Conservation (phyloP, 2,888 invertebrate species). For the Selenia dentaria region DNA sequence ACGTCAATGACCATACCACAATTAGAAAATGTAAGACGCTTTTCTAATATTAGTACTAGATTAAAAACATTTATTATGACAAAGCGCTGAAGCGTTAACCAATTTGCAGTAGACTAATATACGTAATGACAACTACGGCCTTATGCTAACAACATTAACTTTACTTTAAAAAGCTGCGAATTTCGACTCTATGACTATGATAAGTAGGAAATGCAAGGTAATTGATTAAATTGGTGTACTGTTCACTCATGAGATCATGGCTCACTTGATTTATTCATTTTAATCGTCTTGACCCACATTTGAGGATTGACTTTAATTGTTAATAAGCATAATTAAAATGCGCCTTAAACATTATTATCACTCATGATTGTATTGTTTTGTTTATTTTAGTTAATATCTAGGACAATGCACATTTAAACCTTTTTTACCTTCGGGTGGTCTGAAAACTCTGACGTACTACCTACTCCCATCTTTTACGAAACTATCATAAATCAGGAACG, state of each 20-base stretch:
- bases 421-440: too few relatives aligned
- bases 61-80: conserved; percentile 1
- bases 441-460: too few relatives aligned
- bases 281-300: conserved; percentile 81
- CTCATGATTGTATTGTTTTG: conserved; percentile 5
- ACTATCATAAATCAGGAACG: too few relatives aligned
- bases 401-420: neutral
- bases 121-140: conserved; percentile 69
- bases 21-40: neutral
- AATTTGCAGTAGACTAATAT: neutral
- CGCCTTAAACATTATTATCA: conserved; percentile 64
- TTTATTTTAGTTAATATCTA: conserved; percentile 9
- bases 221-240: conserved; percentile 37
- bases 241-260: conserved; percentile 71
- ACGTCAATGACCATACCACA: conserved; percentile 1
- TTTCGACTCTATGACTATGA: conserved; percentile 37
- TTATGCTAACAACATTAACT: conserved; percentile 46
- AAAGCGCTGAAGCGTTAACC: conserved; percentile 5
- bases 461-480: too few relatives aligned
- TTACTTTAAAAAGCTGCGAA: conserved; percentile 31
- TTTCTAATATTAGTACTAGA: neutral
- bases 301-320: conserved; percentile 81
- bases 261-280: conserved; percentile 80
- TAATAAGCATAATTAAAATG: conserved; percentile 84
- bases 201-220: conserved; percentile 41